Percentiles rank a stretch among this genome's conserved stretches.
Conservation (phyloP, 2,888 invertebrate species). For the Drosophila pullipes region DNA sequence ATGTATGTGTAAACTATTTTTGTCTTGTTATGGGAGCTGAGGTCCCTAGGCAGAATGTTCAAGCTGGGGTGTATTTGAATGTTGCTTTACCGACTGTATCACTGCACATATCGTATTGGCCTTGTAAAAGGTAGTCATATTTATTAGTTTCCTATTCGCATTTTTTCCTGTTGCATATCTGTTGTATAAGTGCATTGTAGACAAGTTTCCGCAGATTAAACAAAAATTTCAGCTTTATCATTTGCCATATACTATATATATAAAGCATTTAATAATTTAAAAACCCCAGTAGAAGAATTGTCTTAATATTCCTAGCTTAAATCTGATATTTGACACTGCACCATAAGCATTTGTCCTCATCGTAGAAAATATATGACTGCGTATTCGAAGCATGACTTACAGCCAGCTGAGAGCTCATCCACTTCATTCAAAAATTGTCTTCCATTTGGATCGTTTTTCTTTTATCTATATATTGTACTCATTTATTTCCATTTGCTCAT, state of each 20-base stretch:
- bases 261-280: not conserved
- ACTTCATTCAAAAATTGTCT: not conserved
- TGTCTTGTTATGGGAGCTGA: not conserved
- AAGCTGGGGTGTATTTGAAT: too few relatives aligned
- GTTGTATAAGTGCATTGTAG: too few relatives aligned
- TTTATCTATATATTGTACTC: conserved; percentile 1
- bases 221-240: not conserved
- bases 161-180: too few relatives aligned
- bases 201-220: too few relatives aligned
- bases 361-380: not conserved
- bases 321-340: not conserved
- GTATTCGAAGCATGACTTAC: not conserved
- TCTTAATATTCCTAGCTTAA: not conserved
- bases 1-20: not conserved
- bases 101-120: not conserved
- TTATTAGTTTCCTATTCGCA: not conserved
- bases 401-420: not conserved
- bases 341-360: not conserved
- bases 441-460: not conserved
- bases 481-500: not conserved
- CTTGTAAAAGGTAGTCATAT: not conserved
- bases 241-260: not conserved
- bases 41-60: too few relatives aligned
- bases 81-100: too few relatives aligned
- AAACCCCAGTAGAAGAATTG: not conserved